Percentiles rank a stretch among this genome's conserved stretches.
Conservation (phyloP, 2,888 invertebrate species). For the Cheilosia grossa region DNA sequence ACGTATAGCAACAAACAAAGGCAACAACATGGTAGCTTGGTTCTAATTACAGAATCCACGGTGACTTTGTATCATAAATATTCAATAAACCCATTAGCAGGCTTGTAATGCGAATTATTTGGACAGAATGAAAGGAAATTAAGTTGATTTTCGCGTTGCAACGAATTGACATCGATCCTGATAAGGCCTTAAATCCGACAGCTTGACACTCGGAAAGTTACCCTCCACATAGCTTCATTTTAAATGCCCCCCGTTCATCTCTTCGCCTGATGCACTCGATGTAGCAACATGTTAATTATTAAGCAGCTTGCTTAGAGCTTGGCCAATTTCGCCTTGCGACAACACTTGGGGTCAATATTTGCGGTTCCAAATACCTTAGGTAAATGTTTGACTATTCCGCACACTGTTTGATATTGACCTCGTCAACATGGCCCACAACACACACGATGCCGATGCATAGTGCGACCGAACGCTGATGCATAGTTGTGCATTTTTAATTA, state of each 20-base stretch:
- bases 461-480: conserved; percentile 5
- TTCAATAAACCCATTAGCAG: conserved; percentile 68
- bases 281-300: conserved; percentile 44
- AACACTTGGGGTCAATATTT: conserved; percentile 52
- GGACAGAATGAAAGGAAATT: conserved; percentile 35
- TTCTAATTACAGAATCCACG: conserved; percentile 38
- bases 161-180: background rate
- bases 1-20: conserved; percentile 21
- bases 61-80: conserved; percentile 58
- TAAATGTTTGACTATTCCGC: conserved; percentile 32
- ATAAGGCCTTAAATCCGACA: no score
- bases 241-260: background rate
- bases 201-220: no score
- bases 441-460: background rate
- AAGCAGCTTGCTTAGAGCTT: background rate
- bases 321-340: conserved; percentile 10
- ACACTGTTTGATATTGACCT: conserved; percentile 39
- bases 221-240: background rate
- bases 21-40: conserved; percentile 27
- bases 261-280: background rate
- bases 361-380: conserved; percentile 38
- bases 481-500: conserved; percentile 36
- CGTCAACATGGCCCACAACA: conserved; percentile 31
- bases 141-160: conserved; percentile 4
- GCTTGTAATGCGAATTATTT: conserved; percentile 59